phyloP scores from a whole-genome alignment of 2,113 vertebrate genomes.

The Synodontis membranacea region DNA sequence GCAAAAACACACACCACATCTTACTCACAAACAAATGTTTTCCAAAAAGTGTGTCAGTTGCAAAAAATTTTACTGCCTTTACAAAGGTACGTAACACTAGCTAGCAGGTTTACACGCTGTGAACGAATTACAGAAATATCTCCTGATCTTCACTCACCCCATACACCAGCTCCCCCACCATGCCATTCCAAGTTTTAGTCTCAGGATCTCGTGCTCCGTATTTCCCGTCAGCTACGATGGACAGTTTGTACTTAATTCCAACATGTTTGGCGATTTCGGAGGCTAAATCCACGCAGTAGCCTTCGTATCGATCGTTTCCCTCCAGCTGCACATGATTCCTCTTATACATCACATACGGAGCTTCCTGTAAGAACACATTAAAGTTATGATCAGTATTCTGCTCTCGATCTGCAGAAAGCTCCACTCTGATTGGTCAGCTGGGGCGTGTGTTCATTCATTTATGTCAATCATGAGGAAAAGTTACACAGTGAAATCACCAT shows the following conservation, averaged over 20 bases:
- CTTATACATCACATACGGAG: slow-evolving; percentile 98
- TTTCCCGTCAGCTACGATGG: slow-evolving; percentile 92
- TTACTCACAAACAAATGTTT: too few relatives aligned
- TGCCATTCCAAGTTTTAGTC: slow-evolving; percentile 98
- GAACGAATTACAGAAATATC: too few relatives aligned
- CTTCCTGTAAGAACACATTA: slow-evolving; percentile 80
- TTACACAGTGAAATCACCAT: slow-evolving; percentile 78
- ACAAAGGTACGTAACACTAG: too few relatives aligned
- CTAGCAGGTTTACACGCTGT: too few relatives aligned
- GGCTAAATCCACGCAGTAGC: slow-evolving; percentile 33
- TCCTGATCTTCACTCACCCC: slow-evolving; percentile 81
- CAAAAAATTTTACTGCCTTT: too few relatives aligned
- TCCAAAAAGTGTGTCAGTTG: too few relatives aligned
- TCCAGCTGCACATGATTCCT: slow-evolving; percentile 93
- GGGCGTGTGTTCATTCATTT: neutral
- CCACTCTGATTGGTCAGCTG: neutral
- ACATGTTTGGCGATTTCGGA: slow-evolving; percentile 72
- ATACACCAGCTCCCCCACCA: slow-evolving; percentile 98
- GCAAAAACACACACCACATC: slow-evolving; percentile 16
- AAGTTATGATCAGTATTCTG: neutral
- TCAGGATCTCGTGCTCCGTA: slow-evolving; percentile 95
- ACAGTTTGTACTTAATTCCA: slow-evolving; percentile 95
- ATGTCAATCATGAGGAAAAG: neutral
- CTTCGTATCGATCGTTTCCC: slow-evolving; percentile 75
- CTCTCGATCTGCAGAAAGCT: neutral